These are phyloP conservation scores for Ctenopoma kingsleyae DNA, from an alignment of 2,797 vertebrate species.

Conservation along the genomic window DNA sequence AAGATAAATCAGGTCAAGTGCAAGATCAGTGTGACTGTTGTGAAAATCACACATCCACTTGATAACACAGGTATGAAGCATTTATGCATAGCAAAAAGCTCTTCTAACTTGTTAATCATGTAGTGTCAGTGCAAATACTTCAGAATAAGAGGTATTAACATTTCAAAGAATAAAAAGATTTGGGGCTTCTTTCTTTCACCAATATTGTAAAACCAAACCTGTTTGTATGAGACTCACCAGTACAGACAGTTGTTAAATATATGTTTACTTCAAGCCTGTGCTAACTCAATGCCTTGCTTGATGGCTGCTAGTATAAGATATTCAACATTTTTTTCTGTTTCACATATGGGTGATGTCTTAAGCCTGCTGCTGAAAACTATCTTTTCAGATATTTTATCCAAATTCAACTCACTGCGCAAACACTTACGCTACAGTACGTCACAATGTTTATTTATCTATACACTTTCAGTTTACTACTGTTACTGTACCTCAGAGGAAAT, in stretches of 20 bases:
- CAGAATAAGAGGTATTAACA: conserved; percentile 1
- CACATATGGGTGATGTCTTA: conserved; percentile 12
- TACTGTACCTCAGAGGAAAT: neutral
- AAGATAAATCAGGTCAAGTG: conserved; percentile 22
- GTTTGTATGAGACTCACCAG: neutral
- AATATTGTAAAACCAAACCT: neutral
- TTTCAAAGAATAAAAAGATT: neutral
- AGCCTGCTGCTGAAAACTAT: neutral
- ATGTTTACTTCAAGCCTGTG: neutral
- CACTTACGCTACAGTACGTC: neutral
- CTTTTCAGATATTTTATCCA: conserved; percentile 2
- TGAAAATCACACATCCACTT: conserved; percentile 13
- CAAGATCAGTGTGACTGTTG: conserved; percentile 13
- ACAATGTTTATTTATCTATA: conserved; percentile 6
- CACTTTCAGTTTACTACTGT: neutral
- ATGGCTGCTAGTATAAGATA: conserved; percentile 34
- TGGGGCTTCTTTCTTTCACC: neutral
- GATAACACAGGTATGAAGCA: conserved; percentile 1
- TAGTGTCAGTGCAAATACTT: neutral
- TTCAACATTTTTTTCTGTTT: conserved; percentile 33
- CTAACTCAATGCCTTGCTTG: conserved; percentile 17
- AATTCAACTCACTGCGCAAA: conserved; percentile 1
- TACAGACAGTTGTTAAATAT: neutral
- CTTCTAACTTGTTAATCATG: conserved; percentile 16
- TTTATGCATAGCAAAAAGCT: conserved; percentile 8